Base-by-base conservation (phyloP, 2,888 invertebrate species). In the Ichneumoninae sp. region DNA sequence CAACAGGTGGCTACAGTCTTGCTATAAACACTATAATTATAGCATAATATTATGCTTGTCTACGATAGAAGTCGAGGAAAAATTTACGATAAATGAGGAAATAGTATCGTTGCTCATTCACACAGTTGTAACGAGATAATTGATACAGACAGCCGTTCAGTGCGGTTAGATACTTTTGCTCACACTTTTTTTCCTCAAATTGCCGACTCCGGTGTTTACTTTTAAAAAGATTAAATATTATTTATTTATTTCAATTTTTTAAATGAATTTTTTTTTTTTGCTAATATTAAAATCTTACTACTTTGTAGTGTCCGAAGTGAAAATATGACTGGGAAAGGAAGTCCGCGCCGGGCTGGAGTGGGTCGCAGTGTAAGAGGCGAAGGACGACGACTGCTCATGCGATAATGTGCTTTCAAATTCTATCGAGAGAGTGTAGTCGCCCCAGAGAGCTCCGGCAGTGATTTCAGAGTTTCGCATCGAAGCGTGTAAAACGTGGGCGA, bases 331-430 rank as follows among this genome's bases (percentile, higher is more conserved):
- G 47, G 50, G 65, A 75, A 79, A 74, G 63, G 70, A 44, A 80
- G 66, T 22, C 26, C 2, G 52, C 36, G 40, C 33, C 40, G 69
- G 47, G 71, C 57, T 63, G 47, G 44, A 54, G 68, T 81, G 73
- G 76, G 81, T 71, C 44, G 76, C 50, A 70, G 74, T 60, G 36
- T 50, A 73, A 85, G 80, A 68, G 83, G 78, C 76, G 79, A 73
- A 83, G 85, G 80, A 76, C 77, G 66, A 76, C 75, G 44, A 60
- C 57, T 66, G 19, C 47, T 40, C 22, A 13, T 52, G 60, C 19
- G 65, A 57, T 78, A 75, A 68, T 66, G 66, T 63, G 33, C 63
- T 66, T 57, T 73, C 26, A 65, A 85, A 75, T 70, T 74, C 22
- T 75, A 77, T 77, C 80, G 69, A 73, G 69, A 36, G 66, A 70